Base-by-base conservation (phyloP, 2,888 invertebrate genomes). In the Cistogaster globosa region DNA sequence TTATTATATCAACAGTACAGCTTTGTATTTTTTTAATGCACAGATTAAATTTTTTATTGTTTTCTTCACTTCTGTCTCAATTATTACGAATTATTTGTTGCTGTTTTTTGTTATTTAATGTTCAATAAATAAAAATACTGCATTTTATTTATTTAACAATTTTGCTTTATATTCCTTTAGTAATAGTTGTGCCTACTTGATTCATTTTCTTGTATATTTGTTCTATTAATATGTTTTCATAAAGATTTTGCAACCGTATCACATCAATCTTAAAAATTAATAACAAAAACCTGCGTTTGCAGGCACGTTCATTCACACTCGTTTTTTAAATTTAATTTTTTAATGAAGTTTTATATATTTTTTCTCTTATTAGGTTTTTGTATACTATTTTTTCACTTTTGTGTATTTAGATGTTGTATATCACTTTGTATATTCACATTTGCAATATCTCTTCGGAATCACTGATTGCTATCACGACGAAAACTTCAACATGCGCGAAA, bases 401-500 rank as follows among this genome's bases (percentile, higher is more conserved):
- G 51, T 69, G 74, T 85, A 78, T 78, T 71, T 78, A 74, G 26
- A 68, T 12, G 11, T 42, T 12, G 42, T 11, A 12, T 42, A 67
- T 69, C 14, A 74, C 62, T 84, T 82, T 85, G 81, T 75, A 60
- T 85, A 78, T 78, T 81, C 75, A 71, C 71, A 77, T 36, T 69
- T 38, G 26, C 57, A 65, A 57, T 74, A 42, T 42, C 42, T 42
- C 42, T 12, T 2, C 42, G 42, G 12, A 42, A 42, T 42, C 42
- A 42, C 68, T 77, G 80, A 76, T 62, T 62, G 75, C 55, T 20
- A 69, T 63, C 53, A 65, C 58, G 32, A 48, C 16, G 16, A 62
- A 38, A 48, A 11, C 20, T 79, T 69, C 53, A 74, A 76, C 74
- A 77, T 83, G 83, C 83, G 83, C 78, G 74, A n/a, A 45, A 71